These are phyloP conservation scores for Hippoglossus hippoglossus DNA, from an alignment of 2,797 vertebrate species.

Conservation along the genomic window DNA sequence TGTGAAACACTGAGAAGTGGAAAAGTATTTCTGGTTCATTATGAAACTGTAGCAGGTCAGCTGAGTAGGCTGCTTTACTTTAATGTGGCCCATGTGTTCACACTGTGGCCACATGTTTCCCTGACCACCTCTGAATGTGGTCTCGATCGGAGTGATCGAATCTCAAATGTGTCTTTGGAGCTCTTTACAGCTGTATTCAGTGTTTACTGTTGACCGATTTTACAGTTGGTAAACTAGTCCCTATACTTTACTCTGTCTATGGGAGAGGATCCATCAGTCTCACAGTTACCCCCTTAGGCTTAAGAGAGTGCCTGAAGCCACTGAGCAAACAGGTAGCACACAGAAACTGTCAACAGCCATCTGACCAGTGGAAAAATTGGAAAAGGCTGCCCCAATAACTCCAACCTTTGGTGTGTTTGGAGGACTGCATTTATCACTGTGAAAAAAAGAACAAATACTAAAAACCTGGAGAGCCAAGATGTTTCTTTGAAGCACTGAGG, in stretches of 20 bases:
- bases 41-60: not conserved
- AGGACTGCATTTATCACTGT: not conserved
- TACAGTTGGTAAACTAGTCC: not conserved
- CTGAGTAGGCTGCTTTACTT: not conserved
- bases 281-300: constrained; percentile 21
- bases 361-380: constrained; percentile 20
- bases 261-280: constrained; percentile 3
- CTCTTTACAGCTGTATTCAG: not conserved
- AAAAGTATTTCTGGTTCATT: not conserved
- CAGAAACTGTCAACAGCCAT: constrained; percentile 30
- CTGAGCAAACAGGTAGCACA: constrained; percentile 28
- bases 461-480: constrained; percentile 33
- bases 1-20: not conserved
- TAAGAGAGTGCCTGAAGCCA: constrained; percentile 29
- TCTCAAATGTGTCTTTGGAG: not conserved
- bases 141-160: too few relatives aligned
- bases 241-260: constrained; percentile 13
- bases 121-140: too few relatives aligned
- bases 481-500: constrained; percentile 35
- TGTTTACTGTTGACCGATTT: not conserved
- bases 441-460: constrained; percentile 1
- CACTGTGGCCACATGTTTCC: too few relatives aligned
- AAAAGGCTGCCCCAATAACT: not conserved
- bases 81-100: too few relatives aligned
- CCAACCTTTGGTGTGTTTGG: constrained; percentile 5